Percentiles rank a stretch among this genome's conserved stretches.
These are phyloP conservation scores for Oreochromis mossambicus DNA, from an alignment of 2,797 vertebrate genomes.

Conservation along the genomic window DNA sequence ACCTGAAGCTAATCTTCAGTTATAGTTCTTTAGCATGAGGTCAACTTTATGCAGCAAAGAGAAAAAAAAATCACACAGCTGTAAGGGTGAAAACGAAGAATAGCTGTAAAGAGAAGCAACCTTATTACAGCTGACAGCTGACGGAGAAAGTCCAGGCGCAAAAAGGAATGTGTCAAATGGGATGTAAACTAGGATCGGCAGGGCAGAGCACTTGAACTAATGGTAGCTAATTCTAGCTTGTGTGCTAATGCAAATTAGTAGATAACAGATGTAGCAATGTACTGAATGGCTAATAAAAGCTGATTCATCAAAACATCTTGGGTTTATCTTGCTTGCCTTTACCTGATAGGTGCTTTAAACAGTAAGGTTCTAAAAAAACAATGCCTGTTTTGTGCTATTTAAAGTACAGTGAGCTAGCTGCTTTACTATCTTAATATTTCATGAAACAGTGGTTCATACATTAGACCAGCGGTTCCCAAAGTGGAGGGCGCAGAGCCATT, in stretches of 20 bases:
- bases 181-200: not conserved
- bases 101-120: not conserved
- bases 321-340: not conserved
- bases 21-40: not conserved
- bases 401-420: not conserved
- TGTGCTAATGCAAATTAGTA: not conserved
- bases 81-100: not conserved
- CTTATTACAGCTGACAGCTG: not conserved
- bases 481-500: rapidly evolving
- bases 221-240: not conserved
- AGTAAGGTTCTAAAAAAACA: rapidly evolving
- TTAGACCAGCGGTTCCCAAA: not conserved
- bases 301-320: not conserved
- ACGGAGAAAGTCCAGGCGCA: not conserved
- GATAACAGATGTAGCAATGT: not conserved
- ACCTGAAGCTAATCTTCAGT: not conserved
- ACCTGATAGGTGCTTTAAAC: not conserved
- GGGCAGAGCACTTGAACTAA: not conserved
- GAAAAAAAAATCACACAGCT: not conserved
- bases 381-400: not conserved
- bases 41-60: not conserved
- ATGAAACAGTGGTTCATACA: not conserved
- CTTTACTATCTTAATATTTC: not conserved
- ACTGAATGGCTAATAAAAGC: not conserved
- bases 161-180: not conserved